Evolutionary conservation across 2,113 vertebrate species (phyloP).

Genomic region (Motacilla alba): DNA sequence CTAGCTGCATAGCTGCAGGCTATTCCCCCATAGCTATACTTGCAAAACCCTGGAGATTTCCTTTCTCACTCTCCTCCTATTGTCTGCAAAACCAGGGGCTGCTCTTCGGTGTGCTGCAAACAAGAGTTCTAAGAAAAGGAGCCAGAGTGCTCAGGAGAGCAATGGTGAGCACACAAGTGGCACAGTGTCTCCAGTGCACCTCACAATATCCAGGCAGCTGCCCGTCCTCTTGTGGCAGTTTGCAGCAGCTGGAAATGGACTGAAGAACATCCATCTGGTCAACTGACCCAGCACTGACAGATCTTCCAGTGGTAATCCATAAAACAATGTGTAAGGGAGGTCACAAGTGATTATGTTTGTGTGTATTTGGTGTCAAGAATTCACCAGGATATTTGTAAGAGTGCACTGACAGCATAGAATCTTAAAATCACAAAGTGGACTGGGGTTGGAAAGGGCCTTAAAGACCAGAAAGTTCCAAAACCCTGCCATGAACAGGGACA

Average conservation of each 20-base stretch:
- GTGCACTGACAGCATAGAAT: too few species aligned
- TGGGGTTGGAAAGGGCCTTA: neutral
- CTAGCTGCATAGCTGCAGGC: neutral
- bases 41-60: neutral
- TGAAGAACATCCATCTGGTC: neutral
- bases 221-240: neutral
- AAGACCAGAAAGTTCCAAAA: neutral
- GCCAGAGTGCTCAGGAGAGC: neutral
- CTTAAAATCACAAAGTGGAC: neutral
- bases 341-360: rapidly evolving
- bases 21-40: neutral
- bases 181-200: neutral
- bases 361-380: neutral
- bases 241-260: neutral
- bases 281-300: neutral
- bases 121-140: neutral
- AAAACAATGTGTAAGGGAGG: neutral
- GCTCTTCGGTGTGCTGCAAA: neutral
- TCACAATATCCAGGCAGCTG: rapidly evolving
- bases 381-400: rapidly evolving
- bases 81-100: neutral
- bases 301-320: neutral
- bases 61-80: neutral
- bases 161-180: rapidly evolving
- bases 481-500: neutral